A percentile compares a stretch with the other conserved stretches of the same genome.
These are phyloP conservation scores for Linnaemya vulpina DNA, from an alignment of 2,888 invertebrate genomes.

Conservation along the genomic window DNA sequence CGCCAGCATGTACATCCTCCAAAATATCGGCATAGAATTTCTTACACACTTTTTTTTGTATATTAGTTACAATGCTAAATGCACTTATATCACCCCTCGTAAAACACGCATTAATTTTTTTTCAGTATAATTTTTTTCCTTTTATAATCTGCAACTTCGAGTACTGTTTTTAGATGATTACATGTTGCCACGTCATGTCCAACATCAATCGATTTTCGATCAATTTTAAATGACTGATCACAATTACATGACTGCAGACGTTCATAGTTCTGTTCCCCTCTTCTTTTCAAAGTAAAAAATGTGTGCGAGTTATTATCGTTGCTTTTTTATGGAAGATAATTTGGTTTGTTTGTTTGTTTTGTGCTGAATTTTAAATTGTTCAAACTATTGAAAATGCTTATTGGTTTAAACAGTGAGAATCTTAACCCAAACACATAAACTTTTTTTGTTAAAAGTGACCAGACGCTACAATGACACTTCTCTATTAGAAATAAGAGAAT, in stretches of 20 bases:
- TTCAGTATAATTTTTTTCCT: slow-evolving; percentile 11
- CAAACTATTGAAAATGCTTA: slow-evolving; percentile 62
- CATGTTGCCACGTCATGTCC: slow-evolving; percentile 65
- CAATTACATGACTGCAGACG: slow-evolving; percentile 46
- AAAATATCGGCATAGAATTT: too few relatives aligned
- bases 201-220: slow-evolving; percentile 66
- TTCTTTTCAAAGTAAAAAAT: not conserved
- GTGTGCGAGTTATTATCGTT: slow-evolving; percentile 4
- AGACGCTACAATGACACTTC: too few relatives aligned
- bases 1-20: too few relatives aligned
- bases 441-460: slow-evolving; percentile 30
- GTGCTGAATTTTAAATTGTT: slow-evolving; percentile 50
- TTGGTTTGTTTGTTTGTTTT: slow-evolving; percentile 65
- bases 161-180: slow-evolving; percentile 54
- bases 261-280: slow-evolving; percentile 4
- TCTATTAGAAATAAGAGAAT: too few relatives aligned
- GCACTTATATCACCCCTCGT: not conserved
- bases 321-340: slow-evolving; percentile 29
- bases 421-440: slow-evolving; percentile 28
- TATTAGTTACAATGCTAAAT: too few relatives aligned
- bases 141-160: slow-evolving; percentile 22
- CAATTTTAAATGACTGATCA: slow-evolving; percentile 69
- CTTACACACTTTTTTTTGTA: too few relatives aligned
- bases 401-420: slow-evolving; percentile 54
- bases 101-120: slow-evolving; percentile 14